phyloP scores from a whole-genome alignment of 2,113 vertebrate genomes.

The Solea senegalensis region DNA sequence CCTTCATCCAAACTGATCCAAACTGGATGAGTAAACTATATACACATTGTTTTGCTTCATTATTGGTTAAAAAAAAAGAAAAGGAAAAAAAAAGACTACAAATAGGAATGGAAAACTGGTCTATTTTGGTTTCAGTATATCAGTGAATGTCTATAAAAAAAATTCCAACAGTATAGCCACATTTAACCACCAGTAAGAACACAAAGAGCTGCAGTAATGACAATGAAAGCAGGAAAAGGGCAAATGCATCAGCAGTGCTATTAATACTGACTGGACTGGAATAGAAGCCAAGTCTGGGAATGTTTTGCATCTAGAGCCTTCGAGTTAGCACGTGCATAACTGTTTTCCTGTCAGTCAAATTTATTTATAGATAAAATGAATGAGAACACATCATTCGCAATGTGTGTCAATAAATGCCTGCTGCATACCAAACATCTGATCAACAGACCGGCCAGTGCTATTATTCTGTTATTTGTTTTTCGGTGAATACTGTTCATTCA shows the following conservation, averaged over 20 bases:
- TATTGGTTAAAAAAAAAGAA: no score
- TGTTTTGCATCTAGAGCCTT: slow-evolving; percentile 23
- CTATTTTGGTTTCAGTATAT: background rate
- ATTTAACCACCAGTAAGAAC: background rate
- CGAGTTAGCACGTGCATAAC: slow-evolving; percentile 12
- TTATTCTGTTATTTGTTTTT: slow-evolving; percentile 34
- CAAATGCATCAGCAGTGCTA: slow-evolving; percentile 23
- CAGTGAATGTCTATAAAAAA: background rate
- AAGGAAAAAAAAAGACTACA: no score
- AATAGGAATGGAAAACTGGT: no score
- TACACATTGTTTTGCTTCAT: no score
- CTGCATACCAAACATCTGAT: slow-evolving; percentile 29
- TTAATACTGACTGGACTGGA: slow-evolving; percentile 37
- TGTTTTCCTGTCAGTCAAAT: slow-evolving; percentile 54
- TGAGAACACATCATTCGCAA: slow-evolving; percentile 26
- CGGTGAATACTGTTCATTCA: slow-evolving; percentile 26
- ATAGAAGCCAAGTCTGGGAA: slow-evolving; percentile 53
- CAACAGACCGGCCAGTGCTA: slow-evolving; percentile 27
- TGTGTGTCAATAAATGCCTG: slow-evolving; percentile 21
- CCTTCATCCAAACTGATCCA: background rate
- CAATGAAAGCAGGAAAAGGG: slow-evolving; percentile 14
- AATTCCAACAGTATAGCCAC: background rate
- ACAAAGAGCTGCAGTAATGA: background rate
- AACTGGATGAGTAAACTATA: slow-evolving; percentile 5
- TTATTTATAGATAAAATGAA: slow-evolving; percentile 37